These are phyloP conservation scores for Drosophila nikananu DNA, from an alignment of 1,140 invertebrate genomes.

Conservation along the genomic window DNA sequence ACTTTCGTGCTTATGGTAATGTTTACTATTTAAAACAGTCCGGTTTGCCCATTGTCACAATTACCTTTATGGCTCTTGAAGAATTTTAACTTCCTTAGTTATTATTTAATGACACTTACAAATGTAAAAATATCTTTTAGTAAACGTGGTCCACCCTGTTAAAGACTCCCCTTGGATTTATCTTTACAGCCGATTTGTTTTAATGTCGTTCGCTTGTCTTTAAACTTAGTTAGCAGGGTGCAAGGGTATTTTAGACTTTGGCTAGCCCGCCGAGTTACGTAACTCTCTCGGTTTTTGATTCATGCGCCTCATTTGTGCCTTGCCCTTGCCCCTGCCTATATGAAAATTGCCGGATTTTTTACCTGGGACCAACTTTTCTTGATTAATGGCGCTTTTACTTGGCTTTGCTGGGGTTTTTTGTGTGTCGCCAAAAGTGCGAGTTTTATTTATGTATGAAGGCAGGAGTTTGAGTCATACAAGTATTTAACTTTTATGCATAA, in stretches of 20 bases:
- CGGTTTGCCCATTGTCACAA: fast-evolving
- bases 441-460: constrained; percentile 38
- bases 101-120: background rate
- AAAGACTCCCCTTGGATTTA: background rate
- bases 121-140: no score
- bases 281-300: constrained; percentile 63
- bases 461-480: constrained; percentile 38
- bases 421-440: constrained; percentile 38
- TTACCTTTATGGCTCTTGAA: fast-evolving
- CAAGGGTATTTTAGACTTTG: constrained; percentile 34
- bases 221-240: background rate
- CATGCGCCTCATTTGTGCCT: constrained; percentile 73
- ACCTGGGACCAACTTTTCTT: constrained; percentile 57
- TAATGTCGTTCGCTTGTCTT: constrained; percentile 5
- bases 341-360: constrained; percentile 44
- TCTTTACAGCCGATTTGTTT: constrained; percentile 29
- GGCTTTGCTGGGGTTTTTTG: constrained; percentile 25
- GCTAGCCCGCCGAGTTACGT: constrained; percentile 13
- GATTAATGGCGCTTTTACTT: constrained; percentile 74
- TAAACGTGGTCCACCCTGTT: constrained; percentile 6
- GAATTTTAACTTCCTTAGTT: background rate
- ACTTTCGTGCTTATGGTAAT: no score
- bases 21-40: background rate
- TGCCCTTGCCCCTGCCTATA: constrained; percentile 50
- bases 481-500: constrained; percentile 63